These are phyloP conservation scores for Clangula hyemalis DNA, from an alignment of 2,797 vertebrate species.

Conservation along the genomic window DNA sequence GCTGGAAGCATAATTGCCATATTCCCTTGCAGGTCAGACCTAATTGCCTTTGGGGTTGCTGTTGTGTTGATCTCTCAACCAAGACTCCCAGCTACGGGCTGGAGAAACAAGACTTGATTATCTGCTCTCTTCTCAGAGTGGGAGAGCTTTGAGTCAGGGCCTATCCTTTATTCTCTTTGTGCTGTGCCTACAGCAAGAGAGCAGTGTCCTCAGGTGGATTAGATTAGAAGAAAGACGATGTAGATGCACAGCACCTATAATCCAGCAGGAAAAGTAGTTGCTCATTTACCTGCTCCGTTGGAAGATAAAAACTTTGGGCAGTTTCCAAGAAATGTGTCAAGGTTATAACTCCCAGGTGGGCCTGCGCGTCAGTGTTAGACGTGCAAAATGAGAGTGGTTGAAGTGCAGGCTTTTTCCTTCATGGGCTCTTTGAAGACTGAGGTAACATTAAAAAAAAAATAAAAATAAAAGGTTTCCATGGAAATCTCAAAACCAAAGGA, in stretches of 20 bases:
- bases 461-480: not conserved
- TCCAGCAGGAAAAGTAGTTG: slow-evolving; percentile 1
- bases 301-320: slow-evolving; percentile 10
- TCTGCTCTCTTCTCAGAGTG: not conserved
- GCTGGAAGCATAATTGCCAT: not conserved
- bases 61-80: not conserved
- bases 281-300: slow-evolving; percentile 25
- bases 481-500: slow-evolving; percentile 28
- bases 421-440: slow-evolving; percentile 8
- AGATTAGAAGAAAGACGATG: not conserved
- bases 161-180: not conserved
- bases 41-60: not conserved
- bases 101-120: not conserved
- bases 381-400: not conserved
- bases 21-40: not conserved
- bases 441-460: not conserved
- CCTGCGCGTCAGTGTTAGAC: not conserved
- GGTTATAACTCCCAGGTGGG: slow-evolving; percentile 1
- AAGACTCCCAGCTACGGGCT: not conserved
- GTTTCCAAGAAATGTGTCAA: not conserved
- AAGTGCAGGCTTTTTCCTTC: not conserved
- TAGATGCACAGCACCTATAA: not conserved
- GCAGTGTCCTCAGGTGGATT: not conserved
- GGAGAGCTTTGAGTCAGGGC: not conserved
- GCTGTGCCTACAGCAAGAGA: not conserved